Conservation (phyloP, 1,140 invertebrate species). For the Drosophila lacteicornis region DNA sequence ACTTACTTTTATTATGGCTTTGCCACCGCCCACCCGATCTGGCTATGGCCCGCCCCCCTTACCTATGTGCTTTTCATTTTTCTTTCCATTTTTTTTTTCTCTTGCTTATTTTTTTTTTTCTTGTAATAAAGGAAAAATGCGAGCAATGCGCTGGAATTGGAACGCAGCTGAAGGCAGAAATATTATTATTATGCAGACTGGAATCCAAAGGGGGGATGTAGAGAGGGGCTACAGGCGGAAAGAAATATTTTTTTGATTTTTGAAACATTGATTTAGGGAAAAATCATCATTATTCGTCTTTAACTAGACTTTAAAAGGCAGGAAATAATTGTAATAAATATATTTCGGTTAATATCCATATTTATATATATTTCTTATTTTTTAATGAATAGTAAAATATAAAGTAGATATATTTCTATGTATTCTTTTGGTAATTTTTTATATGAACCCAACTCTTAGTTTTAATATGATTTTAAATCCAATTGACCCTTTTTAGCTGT, state of each 20-base stretch:
- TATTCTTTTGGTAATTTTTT: background rate
- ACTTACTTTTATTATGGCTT: slow-evolving; percentile 75
- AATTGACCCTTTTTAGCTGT: background rate
- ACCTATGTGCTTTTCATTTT: background rate
- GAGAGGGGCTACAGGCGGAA: background rate
- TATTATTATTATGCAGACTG: slow-evolving; percentile 48
- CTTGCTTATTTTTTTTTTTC: slow-evolving; percentile 2
- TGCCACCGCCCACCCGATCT: slow-evolving; percentile 50
- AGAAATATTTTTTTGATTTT: background rate
- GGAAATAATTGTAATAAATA: too few species aligned
- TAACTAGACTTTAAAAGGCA: too few species aligned
- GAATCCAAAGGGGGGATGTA: background rate
- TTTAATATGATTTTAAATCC: background rate
- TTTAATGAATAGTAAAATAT: too few species aligned
- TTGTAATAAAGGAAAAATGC: slow-evolving; percentile 70
- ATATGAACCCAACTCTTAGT: too few species aligned
- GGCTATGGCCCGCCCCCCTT: slow-evolving; percentile 1
- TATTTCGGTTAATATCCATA: too few species aligned
- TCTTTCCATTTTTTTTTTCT: too few species aligned
- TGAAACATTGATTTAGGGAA: background rate
- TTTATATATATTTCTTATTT: too few species aligned
- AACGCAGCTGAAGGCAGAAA: slow-evolving; percentile 58
- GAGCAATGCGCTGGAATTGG: slow-evolving; percentile 77
- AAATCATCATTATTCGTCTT: background rate
- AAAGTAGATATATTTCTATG: too few species aligned